Conservation (phyloP, 2,888 invertebrate genomes). For the Bugulina stolonifera region DNA sequence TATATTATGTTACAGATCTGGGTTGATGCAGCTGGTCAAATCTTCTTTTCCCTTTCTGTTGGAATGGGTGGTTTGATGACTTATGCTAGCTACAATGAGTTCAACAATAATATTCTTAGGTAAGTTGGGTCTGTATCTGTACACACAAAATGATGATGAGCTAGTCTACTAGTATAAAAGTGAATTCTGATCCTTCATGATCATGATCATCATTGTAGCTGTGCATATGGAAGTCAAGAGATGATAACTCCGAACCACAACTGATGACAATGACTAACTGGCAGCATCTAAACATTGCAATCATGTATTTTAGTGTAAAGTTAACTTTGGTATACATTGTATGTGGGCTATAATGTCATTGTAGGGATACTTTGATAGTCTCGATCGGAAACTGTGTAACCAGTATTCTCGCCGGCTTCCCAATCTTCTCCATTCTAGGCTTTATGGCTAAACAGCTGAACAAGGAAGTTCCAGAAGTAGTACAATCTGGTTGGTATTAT, state of each 20-base stretch:
- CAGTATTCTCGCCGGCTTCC: conserved; percentile 62
- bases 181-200: no score
- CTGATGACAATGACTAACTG: no score
- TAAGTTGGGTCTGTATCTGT: conserved; percentile 31
- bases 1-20: conserved; percentile 65
- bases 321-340: no score
- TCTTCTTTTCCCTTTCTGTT: conserved; percentile 77
- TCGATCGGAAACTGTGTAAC: conserved; percentile 65
- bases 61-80: conserved; percentile 72
- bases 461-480: conserved; percentile 36
- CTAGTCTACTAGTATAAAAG: no score
- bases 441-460: conserved; percentile 35
- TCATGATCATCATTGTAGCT: no score
- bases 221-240: no score
- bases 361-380: conserved; percentile 66
- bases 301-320: no score
- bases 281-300: no score
- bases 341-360: no score
- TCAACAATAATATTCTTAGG: conserved; percentile 59
- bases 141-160: background rate
- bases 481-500: conserved; percentile 32
- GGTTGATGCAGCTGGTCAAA: conserved; percentile 77
- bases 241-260: no score
- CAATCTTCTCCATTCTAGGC: conserved; percentile 68
- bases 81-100: conserved; percentile 62